Conservation (phyloP, 1,140 invertebrate genomes). For the Nylanderia fulva region DNA sequence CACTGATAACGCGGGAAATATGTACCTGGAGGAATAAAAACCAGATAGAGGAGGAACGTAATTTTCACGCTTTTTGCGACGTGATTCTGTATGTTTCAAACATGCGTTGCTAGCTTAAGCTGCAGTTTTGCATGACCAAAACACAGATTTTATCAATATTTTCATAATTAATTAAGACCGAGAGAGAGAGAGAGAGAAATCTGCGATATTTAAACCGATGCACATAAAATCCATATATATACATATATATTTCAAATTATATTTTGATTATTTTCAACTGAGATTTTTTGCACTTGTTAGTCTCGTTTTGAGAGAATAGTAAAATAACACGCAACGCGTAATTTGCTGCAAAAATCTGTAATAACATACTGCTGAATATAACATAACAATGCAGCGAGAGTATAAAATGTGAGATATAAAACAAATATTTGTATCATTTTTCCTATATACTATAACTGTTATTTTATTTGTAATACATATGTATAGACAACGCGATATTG, state of each 20-base stretch:
- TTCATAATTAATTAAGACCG: too few relatives aligned
- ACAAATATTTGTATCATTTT: conserved; percentile 29
- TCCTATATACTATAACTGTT: neutral
- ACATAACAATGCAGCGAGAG: conserved; percentile 14
- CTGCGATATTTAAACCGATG: conserved; percentile 7
- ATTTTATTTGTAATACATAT: neutral
- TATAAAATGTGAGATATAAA: neutral
- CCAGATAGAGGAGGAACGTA: neutral
- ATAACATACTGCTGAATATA: conserved; percentile 10
- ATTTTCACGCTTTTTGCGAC: conserved; percentile 14
- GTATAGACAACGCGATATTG: conserved; percentile 4
- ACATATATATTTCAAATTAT: neutral
- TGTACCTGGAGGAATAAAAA: neutral
- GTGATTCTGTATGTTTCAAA: neutral
- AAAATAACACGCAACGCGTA: conserved; percentile 23
- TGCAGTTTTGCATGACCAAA: neutral
- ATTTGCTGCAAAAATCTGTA: conserved; percentile 44
- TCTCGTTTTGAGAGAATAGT: conserved; percentile 26
- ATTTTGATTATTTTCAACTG: conserved; percentile 19
- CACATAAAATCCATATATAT: neutral
- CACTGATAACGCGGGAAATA: neutral
- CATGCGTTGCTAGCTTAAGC: neutral
- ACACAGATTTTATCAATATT: conserved; percentile 8
- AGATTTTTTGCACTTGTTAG: conserved; percentile 13
- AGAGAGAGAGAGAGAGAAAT: too few relatives aligned